A percentile compares a stretch with the other conserved stretches of the same genome.
phyloP scores from a whole-genome alignment of 1,140 invertebrate species.

The Sipha flava region DNA sequence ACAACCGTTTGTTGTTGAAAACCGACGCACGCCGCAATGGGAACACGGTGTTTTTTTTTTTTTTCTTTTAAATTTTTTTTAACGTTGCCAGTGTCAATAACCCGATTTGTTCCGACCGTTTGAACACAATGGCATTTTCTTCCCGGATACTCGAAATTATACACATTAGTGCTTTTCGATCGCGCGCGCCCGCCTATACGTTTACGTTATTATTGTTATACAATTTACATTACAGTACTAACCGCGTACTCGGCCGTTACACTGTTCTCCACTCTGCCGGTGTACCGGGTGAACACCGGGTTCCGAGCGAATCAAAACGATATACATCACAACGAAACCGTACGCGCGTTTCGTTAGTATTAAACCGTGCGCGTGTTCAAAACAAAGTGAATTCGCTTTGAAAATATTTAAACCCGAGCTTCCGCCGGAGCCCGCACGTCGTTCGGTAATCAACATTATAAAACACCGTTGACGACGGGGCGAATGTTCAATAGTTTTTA shows the following conservation, averaged over 20 bases:
- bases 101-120: slow-evolving; percentile 21
- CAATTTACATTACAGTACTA: too few species aligned
- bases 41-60: not conserved
- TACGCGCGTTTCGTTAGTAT: too few species aligned
- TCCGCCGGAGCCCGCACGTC: too few species aligned
- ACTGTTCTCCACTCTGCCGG: not conserved
- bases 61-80: not conserved
- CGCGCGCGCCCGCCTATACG: not conserved
- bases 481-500: too few species aligned
- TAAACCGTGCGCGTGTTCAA: too few species aligned
- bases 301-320: too few species aligned
- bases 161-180: slow-evolving; percentile 16
- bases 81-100: not conserved
- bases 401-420: too few species aligned
- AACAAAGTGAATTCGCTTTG: too few species aligned
- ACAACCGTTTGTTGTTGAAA: not conserved
- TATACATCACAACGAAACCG: too few species aligned
- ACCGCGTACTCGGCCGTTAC: not conserved
- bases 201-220: not conserved
- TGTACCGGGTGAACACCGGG: too few species aligned
- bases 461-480: too few species aligned
- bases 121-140: slow-evolving; percentile 16
- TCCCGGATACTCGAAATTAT: slow-evolving; percentile 16
- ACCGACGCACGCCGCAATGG: not conserved
- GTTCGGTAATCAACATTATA: too few species aligned